Evolutionary conservation across 2,113 vertebrate species (phyloP).

Genomic region (Nesogale talazaci): DNA sequence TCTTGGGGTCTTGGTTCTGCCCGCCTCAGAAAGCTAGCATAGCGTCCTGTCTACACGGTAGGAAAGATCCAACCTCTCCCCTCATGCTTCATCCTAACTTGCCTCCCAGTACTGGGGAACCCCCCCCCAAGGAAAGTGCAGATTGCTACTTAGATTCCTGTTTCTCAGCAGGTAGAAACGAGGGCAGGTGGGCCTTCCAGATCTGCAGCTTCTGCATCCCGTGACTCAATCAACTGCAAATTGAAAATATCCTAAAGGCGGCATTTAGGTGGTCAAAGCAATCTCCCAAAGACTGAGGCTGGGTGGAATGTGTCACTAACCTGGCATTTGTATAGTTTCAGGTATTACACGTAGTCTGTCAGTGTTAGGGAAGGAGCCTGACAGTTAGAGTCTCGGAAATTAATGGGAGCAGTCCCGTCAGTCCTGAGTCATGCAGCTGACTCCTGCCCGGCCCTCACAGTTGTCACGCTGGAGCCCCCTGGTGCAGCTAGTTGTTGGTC

Average conservation of each 20-base stretch:
- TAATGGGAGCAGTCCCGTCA: too few species aligned
- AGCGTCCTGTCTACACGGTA: fast-evolving
- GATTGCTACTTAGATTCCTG: background rate
- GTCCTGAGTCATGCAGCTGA: too few species aligned
- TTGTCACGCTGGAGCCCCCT: too few species aligned
- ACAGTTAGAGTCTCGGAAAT: too few species aligned
- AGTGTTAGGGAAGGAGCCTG: too few species aligned
- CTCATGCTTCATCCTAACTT: background rate
- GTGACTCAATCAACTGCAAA: too few species aligned
- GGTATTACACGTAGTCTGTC: background rate
- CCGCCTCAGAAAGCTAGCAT: fast-evolving
- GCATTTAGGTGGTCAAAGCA: background rate
- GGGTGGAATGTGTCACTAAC: background rate
- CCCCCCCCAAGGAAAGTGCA: background rate
- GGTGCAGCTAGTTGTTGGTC: too few species aligned
- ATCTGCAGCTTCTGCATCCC: too few species aligned
- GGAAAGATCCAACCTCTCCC: background rate
- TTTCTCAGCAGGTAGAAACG: background rate
- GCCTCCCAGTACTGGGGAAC: too few species aligned
- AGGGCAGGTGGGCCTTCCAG: too few species aligned
- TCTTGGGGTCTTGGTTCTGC: background rate
- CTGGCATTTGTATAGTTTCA: background rate
- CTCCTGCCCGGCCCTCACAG: too few species aligned
- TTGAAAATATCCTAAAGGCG: too few species aligned
- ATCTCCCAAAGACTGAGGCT: background rate